Evolutionary conservation across 2,797 vertebrate species (phyloP).

Genomic region (Sciurus carolinensis): DNA sequence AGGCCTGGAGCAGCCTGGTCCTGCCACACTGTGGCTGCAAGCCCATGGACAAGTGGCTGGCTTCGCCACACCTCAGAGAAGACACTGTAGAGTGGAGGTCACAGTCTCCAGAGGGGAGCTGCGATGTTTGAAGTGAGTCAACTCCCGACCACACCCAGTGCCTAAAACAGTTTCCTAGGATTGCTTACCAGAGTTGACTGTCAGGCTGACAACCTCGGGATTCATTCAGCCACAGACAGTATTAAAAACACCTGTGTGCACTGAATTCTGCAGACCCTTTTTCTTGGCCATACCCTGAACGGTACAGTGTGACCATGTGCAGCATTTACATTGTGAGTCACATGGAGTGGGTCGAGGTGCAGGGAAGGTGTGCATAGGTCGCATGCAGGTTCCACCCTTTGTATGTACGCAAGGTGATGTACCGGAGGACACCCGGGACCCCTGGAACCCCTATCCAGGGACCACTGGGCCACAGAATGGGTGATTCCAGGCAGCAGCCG

Average conservation of each 20-base stretch:
- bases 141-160: not conserved
- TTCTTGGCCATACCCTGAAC: no score
- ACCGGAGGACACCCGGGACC: not conserved
- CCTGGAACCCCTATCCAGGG: no score
- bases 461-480: no score
- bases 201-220: not conserved
- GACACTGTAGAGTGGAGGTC: fast-evolving
- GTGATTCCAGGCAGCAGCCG: not conserved
- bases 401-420: no score
- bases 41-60: no score
- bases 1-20: fast-evolving
- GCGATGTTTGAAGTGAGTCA: no score
- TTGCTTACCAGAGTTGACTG: no score
- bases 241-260: not conserved
- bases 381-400: no score
- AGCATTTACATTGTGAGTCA: not conserved
- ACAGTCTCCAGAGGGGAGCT: not conserved
- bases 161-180: not conserved
- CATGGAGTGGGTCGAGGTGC: not conserved
- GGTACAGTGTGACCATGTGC: no score
- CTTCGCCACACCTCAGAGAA: not conserved
- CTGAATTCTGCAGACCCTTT: no score
- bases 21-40: not conserved
- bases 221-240: not conserved
- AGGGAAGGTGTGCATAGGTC: not conserved